Conservation (phyloP, 2,888 invertebrate species). For the Lottia gigantea region DNA sequence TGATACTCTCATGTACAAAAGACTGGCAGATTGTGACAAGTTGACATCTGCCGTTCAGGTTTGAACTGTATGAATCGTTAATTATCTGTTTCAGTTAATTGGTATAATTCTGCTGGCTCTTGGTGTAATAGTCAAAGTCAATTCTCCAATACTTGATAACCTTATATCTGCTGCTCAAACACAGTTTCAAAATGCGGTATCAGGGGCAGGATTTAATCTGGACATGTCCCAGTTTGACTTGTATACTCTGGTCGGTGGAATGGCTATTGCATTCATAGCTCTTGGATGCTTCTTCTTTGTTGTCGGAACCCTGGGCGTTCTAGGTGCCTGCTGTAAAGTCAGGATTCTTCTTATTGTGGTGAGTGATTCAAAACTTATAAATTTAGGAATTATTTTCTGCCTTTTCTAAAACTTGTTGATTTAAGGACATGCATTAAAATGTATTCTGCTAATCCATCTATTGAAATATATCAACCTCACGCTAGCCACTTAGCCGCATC, state of each 20-base stretch:
- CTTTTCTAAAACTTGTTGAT: too few species aligned
- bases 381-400: too few species aligned
- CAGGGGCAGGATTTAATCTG: background rate
- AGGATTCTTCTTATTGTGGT: background rate
- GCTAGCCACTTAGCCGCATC: too few species aligned
- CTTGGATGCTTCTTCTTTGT: background rate
- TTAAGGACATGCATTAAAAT: too few species aligned
- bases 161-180: background rate
- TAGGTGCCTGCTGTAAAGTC: slow-evolving; percentile 8
- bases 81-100: background rate
- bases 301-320: background rate
- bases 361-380: background rate
- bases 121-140: background rate
- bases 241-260: background rate
- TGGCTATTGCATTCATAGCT: background rate
- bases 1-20: too few species aligned
- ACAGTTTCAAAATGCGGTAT: background rate
- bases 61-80: too few species aligned
- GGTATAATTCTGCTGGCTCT: background rate
- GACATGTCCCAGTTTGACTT: background rate
- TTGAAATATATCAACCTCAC: too few species aligned
- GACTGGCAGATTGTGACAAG: too few species aligned
- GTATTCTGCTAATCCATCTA: too few species aligned
- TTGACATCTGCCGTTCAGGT: too few species aligned
- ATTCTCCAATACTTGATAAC: background rate